Conservation (phyloP, 2,888 invertebrate genomes). For the Pimpla rufipes region DNA sequence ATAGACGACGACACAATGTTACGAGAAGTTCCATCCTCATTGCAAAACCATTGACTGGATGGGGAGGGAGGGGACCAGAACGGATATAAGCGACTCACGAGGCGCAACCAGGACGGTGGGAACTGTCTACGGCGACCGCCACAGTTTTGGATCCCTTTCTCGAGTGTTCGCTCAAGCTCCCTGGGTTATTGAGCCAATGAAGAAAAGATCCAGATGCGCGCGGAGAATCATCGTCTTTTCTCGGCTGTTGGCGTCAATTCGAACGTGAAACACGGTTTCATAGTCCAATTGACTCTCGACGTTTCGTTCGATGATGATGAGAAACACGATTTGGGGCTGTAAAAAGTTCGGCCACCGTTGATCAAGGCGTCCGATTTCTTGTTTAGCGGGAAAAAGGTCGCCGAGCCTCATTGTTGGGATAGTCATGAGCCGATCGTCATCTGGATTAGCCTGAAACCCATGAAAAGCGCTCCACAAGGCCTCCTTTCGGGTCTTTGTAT, state of each 20-base stretch:
- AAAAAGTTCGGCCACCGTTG: conserved; percentile 6
- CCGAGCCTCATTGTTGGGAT: background rate
- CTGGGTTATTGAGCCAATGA: conserved; percentile 27
- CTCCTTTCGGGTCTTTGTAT: no score
- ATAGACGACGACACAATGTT: conserved; percentile 34
- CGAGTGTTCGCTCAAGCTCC: conserved; percentile 25
- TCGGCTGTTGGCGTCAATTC: conserved; percentile 23
- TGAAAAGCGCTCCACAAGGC: no score
- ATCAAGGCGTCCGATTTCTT: background rate
- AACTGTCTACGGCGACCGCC: background rate
- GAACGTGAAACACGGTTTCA: conserved; percentile 42
- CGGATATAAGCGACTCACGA: conserved; percentile 33
- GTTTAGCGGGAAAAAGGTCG: no score
- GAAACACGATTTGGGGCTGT: background rate
- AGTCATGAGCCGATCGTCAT: background rate
- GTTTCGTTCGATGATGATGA: conserved; percentile 1
- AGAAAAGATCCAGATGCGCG: conserved; percentile 39
- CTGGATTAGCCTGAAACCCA: background rate
- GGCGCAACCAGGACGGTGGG: background rate
- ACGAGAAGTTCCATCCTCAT: conserved; percentile 50
- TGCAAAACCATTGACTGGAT: conserved; percentile 31
- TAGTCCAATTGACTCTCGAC: conserved; percentile 28
- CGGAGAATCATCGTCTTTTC: conserved; percentile 14
- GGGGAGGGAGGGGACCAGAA: conserved; percentile 22
- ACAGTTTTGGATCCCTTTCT: conserved; percentile 36